Conservation (phyloP, 2,113 vertebrate species). For the Ictalurus furcatus region DNA sequence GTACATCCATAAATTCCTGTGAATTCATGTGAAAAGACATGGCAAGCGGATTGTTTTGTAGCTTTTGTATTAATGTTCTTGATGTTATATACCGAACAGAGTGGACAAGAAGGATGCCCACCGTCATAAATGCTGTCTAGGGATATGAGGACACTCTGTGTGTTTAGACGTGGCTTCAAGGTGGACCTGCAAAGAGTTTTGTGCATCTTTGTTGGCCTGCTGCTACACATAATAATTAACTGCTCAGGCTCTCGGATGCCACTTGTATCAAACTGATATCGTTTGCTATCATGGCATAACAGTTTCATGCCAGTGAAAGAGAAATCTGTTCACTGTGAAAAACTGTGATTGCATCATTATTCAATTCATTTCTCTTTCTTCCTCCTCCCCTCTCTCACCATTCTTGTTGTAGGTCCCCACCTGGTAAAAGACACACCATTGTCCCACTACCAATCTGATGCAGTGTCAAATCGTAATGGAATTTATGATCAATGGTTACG, state of each 20-base stretch:
- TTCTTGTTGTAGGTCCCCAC: slow-evolving; percentile 17
- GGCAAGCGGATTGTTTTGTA: slow-evolving; percentile 65
- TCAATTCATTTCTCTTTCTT: slow-evolving; percentile 28
- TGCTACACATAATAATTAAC: background rate
- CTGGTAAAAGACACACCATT: slow-evolving; percentile 43
- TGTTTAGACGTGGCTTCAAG: slow-evolving; percentile 15
- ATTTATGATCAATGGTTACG: slow-evolving; percentile 58
- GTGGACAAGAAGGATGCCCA: slow-evolving; percentile 46
- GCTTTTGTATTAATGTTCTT: slow-evolving; percentile 61
- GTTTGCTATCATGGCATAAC: slow-evolving; percentile 46
- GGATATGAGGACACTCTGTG: background rate
- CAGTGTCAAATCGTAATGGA: slow-evolving; percentile 54
- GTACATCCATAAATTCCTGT: slow-evolving; percentile 68
- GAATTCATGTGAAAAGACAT: slow-evolving; percentile 64
- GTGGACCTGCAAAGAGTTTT: slow-evolving; percentile 11
- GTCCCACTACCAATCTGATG: slow-evolving; percentile 45
- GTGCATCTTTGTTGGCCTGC: background rate
- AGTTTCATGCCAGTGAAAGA: slow-evolving; percentile 60
- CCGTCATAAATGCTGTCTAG: slow-evolving; percentile 13
- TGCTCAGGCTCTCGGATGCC: background rate
- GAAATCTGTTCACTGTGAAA: slow-evolving; percentile 60
- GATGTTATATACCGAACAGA: slow-evolving; percentile 61
- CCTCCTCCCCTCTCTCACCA: background rate
- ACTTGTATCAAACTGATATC: slow-evolving; percentile 51
- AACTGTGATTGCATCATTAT: slow-evolving; percentile 45